Evolutionary conservation across 2,888 invertebrate species (phyloP).

Genomic region (Nemotelus pantherinus): DNA sequence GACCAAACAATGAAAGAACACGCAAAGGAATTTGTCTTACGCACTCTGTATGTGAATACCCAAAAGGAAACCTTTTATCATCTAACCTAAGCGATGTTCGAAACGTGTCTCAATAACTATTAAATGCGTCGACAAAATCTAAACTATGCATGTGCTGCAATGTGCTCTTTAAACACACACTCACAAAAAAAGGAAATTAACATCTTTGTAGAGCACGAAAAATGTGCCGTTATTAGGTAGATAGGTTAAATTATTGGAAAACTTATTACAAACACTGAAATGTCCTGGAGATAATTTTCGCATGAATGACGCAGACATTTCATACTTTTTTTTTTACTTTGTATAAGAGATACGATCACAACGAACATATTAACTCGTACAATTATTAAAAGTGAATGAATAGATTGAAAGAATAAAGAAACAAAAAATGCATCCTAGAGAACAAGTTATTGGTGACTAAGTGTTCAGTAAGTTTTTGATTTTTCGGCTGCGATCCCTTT

Average conservation of each 20-base stretch:
- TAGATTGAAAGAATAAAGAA: neutral
- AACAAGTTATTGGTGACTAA: neutral
- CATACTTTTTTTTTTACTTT: slow-evolving; percentile 8
- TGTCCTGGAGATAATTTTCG: neutral
- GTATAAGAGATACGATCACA: neutral
- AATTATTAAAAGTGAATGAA: neutral
- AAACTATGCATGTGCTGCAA: no score
- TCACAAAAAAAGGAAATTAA: neutral
- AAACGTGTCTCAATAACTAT: no score
- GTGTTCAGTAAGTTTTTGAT: slow-evolving; percentile 12
- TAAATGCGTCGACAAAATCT: no score
- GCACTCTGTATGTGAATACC: no score
- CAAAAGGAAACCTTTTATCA: no score
- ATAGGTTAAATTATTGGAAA: neutral
- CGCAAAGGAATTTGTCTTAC: neutral
- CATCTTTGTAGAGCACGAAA: slow-evolving; percentile 11
- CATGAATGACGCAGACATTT: neutral
- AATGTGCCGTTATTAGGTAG: slow-evolving; percentile 13
- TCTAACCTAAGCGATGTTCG: no score
- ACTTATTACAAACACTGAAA: slow-evolving; percentile 12
- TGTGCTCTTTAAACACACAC: neutral
- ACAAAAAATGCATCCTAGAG: slow-evolving; percentile 7
- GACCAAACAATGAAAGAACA: slow-evolving; percentile 3
- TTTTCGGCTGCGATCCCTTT: slow-evolving; percentile 73
- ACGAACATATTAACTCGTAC: neutral